Conservation (phyloP, 2,113 vertebrate genomes). For the Siniperca chuatsi region DNA sequence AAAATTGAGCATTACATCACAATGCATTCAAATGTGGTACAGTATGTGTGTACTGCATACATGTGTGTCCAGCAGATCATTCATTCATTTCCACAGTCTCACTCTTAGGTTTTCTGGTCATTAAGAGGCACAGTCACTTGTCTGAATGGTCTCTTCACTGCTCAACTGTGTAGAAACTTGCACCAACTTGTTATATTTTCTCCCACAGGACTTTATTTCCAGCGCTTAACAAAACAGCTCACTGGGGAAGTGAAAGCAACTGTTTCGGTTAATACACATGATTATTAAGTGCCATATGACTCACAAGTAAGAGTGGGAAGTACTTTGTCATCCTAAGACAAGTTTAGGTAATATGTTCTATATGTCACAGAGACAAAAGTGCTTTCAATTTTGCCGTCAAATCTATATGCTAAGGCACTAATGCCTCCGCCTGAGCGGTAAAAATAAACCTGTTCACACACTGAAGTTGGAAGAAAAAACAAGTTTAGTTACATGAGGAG, state of each 20-base stretch:
- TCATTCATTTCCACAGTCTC: too few relatives aligned
- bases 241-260: conserved; percentile 38
- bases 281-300: conserved; percentile 3
- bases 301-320: conserved; percentile 13
- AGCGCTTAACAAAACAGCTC: conserved; percentile 1
- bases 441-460: too few relatives aligned
- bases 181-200: not conserved
- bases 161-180: not conserved
- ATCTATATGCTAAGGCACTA: not conserved
- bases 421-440: not conserved
- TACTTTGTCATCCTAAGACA: not conserved
- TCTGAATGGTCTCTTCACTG: not conserved
- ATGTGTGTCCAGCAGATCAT: not conserved
- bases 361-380: not conserved
- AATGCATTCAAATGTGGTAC: not conserved
- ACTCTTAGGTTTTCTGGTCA: not conserved
- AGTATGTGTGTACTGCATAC: not conserved
- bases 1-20: not conserved
- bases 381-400: rapidly evolving
- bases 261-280: conserved; percentile 21
- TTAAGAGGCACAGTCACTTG: not conserved
- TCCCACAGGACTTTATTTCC: conserved; percentile 31
- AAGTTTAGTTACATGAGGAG: not conserved
- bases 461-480: not conserved
- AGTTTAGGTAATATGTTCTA: not conserved